phyloP scores from a whole-genome alignment of 2,888 invertebrate genomes.

The Tetropium fuscum region DNA sequence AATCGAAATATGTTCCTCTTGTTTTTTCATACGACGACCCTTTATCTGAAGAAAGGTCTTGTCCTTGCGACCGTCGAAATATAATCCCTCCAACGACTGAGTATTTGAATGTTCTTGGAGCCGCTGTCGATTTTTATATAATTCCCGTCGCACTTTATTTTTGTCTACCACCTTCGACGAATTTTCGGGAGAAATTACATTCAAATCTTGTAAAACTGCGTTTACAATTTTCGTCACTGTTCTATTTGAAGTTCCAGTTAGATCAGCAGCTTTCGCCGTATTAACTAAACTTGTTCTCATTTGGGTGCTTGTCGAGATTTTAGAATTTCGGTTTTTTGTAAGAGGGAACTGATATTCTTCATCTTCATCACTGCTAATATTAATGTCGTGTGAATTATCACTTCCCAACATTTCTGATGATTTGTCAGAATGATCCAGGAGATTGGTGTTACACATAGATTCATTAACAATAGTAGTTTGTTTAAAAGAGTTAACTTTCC shows the following conservation, averaged over 20 bases:
- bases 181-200: background rate
- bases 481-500: too few species aligned
- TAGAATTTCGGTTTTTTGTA: too few species aligned
- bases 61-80: background rate
- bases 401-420: too few species aligned
- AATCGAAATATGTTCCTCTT: background rate
- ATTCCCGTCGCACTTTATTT: background rate
- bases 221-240: background rate
- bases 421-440: too few species aligned
- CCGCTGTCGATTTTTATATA: background rate
- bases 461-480: too few species aligned
- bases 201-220: background rate
- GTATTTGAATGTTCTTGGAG: background rate
- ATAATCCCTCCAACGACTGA: background rate
- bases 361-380: too few species aligned
- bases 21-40: background rate
- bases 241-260: background rate
- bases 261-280: background rate
- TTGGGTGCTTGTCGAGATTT: too few species aligned
- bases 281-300: background rate
- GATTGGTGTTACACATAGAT: too few species aligned
- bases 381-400: too few species aligned
- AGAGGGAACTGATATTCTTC: too few species aligned
- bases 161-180: background rate
- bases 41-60: background rate